A percentile compares a stretch with the other conserved stretches of the same genome.
Conservation (phyloP, 2,888 invertebrate genomes). For the Diplolepis rosae region DNA sequence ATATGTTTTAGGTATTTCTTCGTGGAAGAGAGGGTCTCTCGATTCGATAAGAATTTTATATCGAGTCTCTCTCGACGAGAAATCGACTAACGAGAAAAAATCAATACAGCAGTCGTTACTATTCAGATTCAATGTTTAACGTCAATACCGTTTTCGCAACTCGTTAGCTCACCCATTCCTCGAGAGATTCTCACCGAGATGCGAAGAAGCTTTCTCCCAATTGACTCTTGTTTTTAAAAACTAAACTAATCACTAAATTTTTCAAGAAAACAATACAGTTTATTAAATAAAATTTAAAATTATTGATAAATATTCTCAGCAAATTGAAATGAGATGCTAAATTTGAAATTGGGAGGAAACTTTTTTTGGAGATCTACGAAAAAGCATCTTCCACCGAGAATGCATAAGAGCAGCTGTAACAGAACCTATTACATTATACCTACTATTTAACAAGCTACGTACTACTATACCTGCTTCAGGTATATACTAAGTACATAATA, state of each 20-base stretch:
- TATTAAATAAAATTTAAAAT: too few species aligned
- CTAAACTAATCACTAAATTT: background rate
- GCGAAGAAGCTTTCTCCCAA: conserved; percentile 36
- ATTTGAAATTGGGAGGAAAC: conserved; percentile 1
- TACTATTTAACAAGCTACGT: conserved; percentile 66
- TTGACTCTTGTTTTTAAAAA: background rate
- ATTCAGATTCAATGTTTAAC: conserved; percentile 12
- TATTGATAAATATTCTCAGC: background rate
- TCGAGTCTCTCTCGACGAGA: conserved; percentile 36
- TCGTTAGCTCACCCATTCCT: conserved; percentile 34
- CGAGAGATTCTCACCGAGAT: conserved; percentile 39
- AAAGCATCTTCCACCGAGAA: conserved; percentile 62
- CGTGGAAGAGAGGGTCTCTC: conserved; percentile 56
- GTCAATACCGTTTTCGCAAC: conserved; percentile 6
- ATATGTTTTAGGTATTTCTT: conserved; percentile 65
- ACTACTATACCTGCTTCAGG: conserved; percentile 68
- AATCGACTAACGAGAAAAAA: conserved; percentile 31
- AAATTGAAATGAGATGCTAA: background rate
- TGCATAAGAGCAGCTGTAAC: conserved; percentile 65
- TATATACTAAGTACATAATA: conserved; percentile 67
- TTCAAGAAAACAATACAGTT: too few species aligned
- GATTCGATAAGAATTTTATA: conserved; percentile 17
- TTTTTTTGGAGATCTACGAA: conserved; percentile 39
- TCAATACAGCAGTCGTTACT: conserved; percentile 22
- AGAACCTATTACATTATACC: conserved; percentile 69